Conservation (phyloP, 2,797 vertebrate genomes). For the Oreortyx pictus region DNA sequence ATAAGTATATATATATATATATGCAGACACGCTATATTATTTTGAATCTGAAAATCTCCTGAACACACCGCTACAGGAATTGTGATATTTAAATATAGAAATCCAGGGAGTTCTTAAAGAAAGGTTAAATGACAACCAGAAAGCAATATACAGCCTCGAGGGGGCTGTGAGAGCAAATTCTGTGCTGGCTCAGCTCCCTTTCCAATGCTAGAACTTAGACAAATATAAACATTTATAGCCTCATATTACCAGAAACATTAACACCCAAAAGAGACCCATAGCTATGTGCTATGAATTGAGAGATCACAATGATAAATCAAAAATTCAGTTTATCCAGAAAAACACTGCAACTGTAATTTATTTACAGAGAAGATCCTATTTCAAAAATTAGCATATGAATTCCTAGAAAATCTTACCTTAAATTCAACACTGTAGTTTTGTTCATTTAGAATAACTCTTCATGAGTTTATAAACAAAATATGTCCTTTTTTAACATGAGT, state of each 20-base stretch:
- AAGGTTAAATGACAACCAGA: background rate
- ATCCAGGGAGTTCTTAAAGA: background rate
- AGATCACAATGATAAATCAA: background rate
- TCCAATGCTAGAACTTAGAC: background rate
- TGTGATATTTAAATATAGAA: background rate
- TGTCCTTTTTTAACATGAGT: background rate
- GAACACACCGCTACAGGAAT: background rate
- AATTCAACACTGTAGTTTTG: background rate
- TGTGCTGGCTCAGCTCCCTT: background rate
- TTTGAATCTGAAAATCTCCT: background rate
- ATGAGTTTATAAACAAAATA: background rate
- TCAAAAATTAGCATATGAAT: background rate
- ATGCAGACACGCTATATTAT: background rate
- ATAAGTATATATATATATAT: background rate
- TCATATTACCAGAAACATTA: background rate
- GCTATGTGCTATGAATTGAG: background rate
- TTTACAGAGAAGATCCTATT: background rate
- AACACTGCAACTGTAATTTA: background rate
- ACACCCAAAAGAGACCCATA: background rate
- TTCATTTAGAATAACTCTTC: background rate
- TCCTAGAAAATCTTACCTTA: background rate
- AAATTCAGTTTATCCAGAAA: background rate
- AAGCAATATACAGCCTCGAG: background rate
- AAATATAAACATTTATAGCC: conserved; percentile 6
- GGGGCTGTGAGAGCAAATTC: background rate